Evolutionary conservation across 2,113 vertebrate genomes (phyloP), one percentile per base, ranked within the genome.

Genomic region (Notothenia coriiceps): DNA sequence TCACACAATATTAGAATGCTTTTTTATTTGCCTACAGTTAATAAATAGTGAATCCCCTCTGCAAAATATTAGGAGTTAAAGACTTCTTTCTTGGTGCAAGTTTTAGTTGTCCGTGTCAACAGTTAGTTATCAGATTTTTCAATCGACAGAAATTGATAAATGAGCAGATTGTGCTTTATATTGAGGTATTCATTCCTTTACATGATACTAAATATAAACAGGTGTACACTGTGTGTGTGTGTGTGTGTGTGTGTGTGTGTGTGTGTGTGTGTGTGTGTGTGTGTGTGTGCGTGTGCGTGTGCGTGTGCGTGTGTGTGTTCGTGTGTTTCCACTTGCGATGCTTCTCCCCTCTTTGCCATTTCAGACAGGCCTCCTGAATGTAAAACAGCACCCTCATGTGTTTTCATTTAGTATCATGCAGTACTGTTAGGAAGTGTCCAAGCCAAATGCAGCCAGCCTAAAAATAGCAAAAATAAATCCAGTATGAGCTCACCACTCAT

Each of bases 331-430:
- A 49, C 43, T 22, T 10, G 33, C 50, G 5, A 49, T 22, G 40
- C 77, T 10, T 70, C 64, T 77, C 65, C 54, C 44, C 49, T 74
- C 35, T 44, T 5, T 56, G 7, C 44, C 56, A 10, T 40, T 18
- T 62, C 49, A 9, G 10, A n/a, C 29, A 1, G 14, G 18, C 52
- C 20, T 5, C 18, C 29, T 6, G 0, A 1, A 78, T 56, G 87
- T 33, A 22, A 88, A 92, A 91, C 86, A 92, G 93, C 90, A 9
- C 87, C 90, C 86, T 76, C 91, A 1, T 46, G 86, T 88, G 90
- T 82, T 63, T 40, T 20, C 11, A 22, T 66, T 25, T 15, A 11
- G 29, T 52, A 50, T 7, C 44, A 10, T 7, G 51, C 69, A 51
- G 70, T 44, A 7, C 70, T 17, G 33, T 7, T 69, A 46, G 3